Evolutionary conservation across 2,113 vertebrate genomes (phyloP).

Genomic region (Cyprinodon tularosa): DNA sequence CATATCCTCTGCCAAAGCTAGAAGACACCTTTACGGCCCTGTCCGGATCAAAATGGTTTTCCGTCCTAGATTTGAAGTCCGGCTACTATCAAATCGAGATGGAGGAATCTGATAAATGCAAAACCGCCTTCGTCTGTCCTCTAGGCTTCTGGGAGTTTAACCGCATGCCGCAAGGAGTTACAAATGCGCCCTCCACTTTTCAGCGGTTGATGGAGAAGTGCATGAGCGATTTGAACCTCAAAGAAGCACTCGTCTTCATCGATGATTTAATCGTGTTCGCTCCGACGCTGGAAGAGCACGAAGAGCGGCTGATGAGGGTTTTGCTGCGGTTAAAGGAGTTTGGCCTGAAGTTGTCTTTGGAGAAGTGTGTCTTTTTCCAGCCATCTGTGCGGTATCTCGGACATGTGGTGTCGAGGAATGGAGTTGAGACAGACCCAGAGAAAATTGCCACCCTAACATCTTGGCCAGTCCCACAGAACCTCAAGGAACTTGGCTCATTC

Average conservation of each 20-base stretch:
- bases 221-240: too few species aligned
- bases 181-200: too few species aligned
- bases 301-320: not conserved
- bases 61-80: not conserved
- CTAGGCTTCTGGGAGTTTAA: too few species aligned
- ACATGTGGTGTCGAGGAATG: not conserved
- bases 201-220: too few species aligned
- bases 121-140: too few species aligned
- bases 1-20: not conserved
- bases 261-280: not conserved
- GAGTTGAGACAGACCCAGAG: slow-evolving; percentile 1
- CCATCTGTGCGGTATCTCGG: too few species aligned
- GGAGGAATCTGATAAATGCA: too few species aligned
- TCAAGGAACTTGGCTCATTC: not conserved
- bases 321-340: not conserved
- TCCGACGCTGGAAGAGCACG: not conserved
- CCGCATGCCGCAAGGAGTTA: too few species aligned
- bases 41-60: not conserved
- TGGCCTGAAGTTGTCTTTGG: not conserved
- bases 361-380: not conserved
- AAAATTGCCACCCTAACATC: not conserved
- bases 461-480: not conserved
- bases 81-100: too few species aligned
- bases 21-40: not conserved
- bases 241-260: too few species aligned